A percentile compares a stretch with the other conserved stretches of the same genome.
phyloP scores from a whole-genome alignment of 2,797 vertebrate genomes.

The Salmo trutta region DNA sequence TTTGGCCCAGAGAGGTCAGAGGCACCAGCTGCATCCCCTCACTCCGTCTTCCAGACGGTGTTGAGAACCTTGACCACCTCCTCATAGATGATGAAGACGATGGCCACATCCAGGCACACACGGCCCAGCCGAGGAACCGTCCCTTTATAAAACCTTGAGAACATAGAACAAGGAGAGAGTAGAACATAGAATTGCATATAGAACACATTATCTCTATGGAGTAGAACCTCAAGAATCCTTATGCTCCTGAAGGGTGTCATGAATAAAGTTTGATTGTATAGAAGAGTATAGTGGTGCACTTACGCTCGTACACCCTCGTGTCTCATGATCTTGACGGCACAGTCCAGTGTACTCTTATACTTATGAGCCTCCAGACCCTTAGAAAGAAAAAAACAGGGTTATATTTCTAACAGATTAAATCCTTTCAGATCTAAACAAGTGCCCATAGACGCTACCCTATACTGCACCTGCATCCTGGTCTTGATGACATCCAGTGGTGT shows the following conservation, averaged over 20 bases:
- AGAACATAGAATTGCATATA: neutral
- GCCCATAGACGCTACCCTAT: neutral
- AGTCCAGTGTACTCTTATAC: conserved; percentile 90
- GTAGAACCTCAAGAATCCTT: too few species aligned
- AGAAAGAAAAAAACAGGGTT: neutral
- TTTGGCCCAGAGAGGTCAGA: conserved; percentile 20
- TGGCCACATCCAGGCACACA: conserved; percentile 92
- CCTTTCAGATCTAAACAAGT: neutral
- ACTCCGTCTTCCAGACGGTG: conserved; percentile 88
- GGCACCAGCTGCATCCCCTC: conserved; percentile 7
- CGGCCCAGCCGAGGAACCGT: conserved; percentile 91
- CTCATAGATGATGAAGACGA: conserved; percentile 95
- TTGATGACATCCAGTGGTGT: conserved; percentile 94
- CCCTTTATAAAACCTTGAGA: conserved; percentile 90
- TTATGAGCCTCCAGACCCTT: conserved; percentile 93
- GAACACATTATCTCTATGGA: neutral
- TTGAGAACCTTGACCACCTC: conserved; percentile 96
- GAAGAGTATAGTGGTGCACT: conserved; percentile 66
- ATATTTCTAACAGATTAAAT: neutral
- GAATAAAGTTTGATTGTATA: neutral
- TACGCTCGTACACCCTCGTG: conserved; percentile 87
- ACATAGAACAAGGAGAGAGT: neutral
- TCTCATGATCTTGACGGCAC: conserved; percentile 87
- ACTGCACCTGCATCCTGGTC: conserved; percentile 91
- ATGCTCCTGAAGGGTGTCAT: too few species aligned